Evolutionary conservation across 2,113 vertebrate genomes (phyloP).

Genomic region (Tenebrosternarchus preto): DNA sequence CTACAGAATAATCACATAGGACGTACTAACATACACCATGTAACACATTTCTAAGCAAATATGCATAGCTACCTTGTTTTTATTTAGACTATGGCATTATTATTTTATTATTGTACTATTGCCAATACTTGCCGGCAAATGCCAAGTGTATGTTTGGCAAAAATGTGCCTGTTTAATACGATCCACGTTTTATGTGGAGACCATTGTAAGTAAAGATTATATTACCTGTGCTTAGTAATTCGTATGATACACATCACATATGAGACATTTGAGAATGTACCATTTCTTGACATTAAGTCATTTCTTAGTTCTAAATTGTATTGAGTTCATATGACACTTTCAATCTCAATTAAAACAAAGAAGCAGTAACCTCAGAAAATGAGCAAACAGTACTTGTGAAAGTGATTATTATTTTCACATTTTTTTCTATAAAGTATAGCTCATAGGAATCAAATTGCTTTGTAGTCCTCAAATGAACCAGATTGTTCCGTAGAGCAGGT

Average conservation of each 20-base stretch:
- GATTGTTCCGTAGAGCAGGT: no score
- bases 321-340: not conserved
- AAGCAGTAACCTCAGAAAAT: no score
- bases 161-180: constrained; percentile 57
- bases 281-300: not conserved
- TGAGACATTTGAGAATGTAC: constrained; percentile 1
- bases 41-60: constrained; percentile 7
- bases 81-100: not conserved
- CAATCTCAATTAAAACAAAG: no score
- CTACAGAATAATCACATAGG: no score
- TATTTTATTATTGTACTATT: constrained; percentile 33
- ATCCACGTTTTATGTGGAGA: constrained; percentile 66
- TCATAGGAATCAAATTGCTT: no score
- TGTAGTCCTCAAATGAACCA: no score
- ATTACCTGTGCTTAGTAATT: constrained; percentile 25
- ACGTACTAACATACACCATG: not conserved
- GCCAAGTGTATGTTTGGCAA: constrained; percentile 46
- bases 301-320: not conserved
- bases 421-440: no score
- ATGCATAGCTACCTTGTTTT: constrained; percentile 20
- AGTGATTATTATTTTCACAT: no score
- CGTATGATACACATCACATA: not conserved
- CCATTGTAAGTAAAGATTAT: constrained; percentile 59
- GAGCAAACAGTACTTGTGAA: no score
- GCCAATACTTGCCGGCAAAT: constrained; percentile 37